Evolutionary conservation across 2,797 vertebrate genomes (phyloP), one percentile per base, ranked within the genome.

Genomic region (Aeoliscus strigatus): DNA sequence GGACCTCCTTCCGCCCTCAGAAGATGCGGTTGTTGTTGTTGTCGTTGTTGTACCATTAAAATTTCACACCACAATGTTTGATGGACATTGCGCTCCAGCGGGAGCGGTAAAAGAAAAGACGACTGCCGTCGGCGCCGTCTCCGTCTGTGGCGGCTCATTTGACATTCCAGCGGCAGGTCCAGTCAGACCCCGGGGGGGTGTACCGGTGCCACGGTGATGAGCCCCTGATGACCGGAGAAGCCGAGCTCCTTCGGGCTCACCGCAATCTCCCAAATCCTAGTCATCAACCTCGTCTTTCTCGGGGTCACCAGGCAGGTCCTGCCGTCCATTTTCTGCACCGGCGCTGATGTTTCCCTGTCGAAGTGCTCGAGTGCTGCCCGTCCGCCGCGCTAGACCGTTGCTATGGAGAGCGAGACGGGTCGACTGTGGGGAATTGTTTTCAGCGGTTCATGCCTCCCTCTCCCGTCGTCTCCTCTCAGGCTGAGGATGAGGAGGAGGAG

Each of bases 401-500:
- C 52, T 42, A 41, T 53, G 47, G 35, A 57, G 58, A 56, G 33
- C 18, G n/a, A n/a, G n/a, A n/a, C n/a, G n/a, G n/a, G n/a, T n/a
- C n/a, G n/a, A n/a, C n/a, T n/a, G n/a, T n/a, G n/a, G n/a, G n/a
- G n/a, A n/a, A n/a, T n/a, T n/a, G n/a, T n/a, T n/a, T n/a, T n/a
- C n/a, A n/a, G n/a, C n/a, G n/a, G n/a, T n/a, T n/a, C n/a, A n/a
- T n/a, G n/a, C n/a, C 15, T 1, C 50, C 1, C 12, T 52, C 39
- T 15, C 2, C 2, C n/a, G n/a, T n/a, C n/a, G n/a, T n/a, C 12
- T 60, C 9, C n/a, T 47, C 27, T 41, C 60, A 88, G 87, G 77
- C 77, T 10, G 80, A 87, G 42, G 90, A 91, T 8, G 78, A 87
- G 4, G 77, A 81, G 51, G 85, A 88, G 6, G 88, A 90, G 12